Conservation (phyloP, 2,888 invertebrate genomes). For the Pandemis cinnamomeana region DNA sequence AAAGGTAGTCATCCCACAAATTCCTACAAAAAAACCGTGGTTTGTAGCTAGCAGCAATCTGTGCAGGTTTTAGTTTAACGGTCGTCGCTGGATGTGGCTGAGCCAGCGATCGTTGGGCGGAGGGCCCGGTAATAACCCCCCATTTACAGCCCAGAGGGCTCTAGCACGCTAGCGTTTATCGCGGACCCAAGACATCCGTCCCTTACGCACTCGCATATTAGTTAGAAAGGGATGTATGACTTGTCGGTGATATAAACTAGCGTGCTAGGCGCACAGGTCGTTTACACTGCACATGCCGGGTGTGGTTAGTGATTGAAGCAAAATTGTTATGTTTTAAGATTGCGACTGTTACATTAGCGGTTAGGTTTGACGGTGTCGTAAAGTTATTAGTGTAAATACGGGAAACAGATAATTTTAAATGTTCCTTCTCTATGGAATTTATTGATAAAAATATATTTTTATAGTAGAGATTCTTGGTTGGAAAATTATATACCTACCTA, state of each 20-base stretch:
- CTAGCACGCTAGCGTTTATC: not conserved
- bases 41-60: too few species aligned
- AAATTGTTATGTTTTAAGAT: constrained; percentile 33
- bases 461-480: not conserved
- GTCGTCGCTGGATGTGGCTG: constrained; percentile 44
- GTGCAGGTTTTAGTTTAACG: constrained; percentile 30
- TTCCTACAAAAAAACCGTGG: too few species aligned
- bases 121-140: constrained; percentile 46
- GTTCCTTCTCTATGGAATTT: not conserved
- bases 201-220: not conserved
- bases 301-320: constrained; percentile 52
- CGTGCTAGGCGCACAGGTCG: constrained; percentile 15
- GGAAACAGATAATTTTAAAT: not conserved
- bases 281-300: constrained; percentile 42
- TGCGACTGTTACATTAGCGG: constrained; percentile 7
- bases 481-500: not conserved
- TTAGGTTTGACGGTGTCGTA: not conserved
- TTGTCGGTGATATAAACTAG: not conserved
- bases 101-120: constrained; percentile 33
- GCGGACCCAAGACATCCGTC: not conserved
- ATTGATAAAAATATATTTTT: not conserved
- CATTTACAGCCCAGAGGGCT: constrained; percentile 41
- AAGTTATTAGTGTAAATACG: constrained; percentile 3
- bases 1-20: too few species aligned
- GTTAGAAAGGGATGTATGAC: not conserved